Conservation (phyloP, 2,888 invertebrate genomes). For the Mythimna loreyi region DNA sequence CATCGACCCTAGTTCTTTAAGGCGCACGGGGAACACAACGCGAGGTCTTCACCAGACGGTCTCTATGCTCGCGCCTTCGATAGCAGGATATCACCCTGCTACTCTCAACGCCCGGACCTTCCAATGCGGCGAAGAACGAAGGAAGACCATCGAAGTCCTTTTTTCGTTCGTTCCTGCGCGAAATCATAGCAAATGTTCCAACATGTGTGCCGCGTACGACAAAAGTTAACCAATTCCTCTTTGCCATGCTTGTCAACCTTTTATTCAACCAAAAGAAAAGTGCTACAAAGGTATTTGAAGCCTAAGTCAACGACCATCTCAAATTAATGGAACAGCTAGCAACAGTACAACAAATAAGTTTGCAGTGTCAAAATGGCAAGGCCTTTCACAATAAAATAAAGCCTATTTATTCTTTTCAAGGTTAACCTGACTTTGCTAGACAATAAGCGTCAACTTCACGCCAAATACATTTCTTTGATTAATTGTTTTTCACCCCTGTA, state of each 20-base stretch:
- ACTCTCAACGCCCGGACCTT: no score
- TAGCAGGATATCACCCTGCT: no score
- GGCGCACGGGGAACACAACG: no score
- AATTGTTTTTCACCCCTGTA: slow-evolving; percentile 43
- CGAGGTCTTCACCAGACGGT: no score
- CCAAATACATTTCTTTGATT: slow-evolving; percentile 57
- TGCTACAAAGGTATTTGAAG: slow-evolving; percentile 8
- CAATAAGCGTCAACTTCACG: slow-evolving; percentile 33
- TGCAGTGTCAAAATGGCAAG: slow-evolving; percentile 37
- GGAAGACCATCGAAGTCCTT: no score
- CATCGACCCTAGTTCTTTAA: no score
- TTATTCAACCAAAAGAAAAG: neutral
- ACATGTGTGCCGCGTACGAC: no score
- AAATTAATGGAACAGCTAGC: slow-evolving; percentile 25
- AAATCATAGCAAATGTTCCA: no score
- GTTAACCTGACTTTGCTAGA: slow-evolving; percentile 34
- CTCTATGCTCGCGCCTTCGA: no score
- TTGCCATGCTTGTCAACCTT: neutral
- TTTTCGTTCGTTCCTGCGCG: no score
- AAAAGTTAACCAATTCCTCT: neutral
- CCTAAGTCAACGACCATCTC: slow-evolving; percentile 21
- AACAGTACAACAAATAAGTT: slow-evolving; percentile 32
- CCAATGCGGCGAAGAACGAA: no score
- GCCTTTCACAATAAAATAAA: slow-evolving; percentile 34
- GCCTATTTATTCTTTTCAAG: slow-evolving; percentile 50